phyloP scores from a whole-genome alignment of 2,888 invertebrate genomes.

The Acanthosepion lycidas region DNA sequence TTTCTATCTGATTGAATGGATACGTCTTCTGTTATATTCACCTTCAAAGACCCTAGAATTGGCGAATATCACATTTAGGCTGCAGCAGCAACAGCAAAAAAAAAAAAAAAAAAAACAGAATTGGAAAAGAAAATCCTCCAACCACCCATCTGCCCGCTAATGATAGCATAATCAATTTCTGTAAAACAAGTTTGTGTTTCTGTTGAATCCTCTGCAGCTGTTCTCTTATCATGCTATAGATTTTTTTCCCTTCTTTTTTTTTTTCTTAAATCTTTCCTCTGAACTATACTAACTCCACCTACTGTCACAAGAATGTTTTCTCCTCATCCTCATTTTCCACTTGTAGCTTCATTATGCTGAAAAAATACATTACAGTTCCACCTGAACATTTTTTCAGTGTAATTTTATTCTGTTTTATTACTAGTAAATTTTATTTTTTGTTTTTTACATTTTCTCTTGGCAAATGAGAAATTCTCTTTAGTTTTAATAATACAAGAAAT shows the following conservation, averaged over 20 bases:
- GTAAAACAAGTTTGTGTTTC: background rate
- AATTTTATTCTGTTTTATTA: too few relatives aligned
- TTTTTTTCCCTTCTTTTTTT: background rate
- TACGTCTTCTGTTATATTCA: background rate
- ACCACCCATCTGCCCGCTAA: background rate
- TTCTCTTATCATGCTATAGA: background rate
- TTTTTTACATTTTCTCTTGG: background rate
- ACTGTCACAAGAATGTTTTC: background rate
- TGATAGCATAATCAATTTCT: constrained; percentile 13
- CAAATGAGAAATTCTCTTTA: background rate
- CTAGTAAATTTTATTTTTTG: background rate
- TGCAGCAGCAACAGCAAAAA: background rate
- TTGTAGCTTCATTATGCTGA: background rate
- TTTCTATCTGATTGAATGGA: too few relatives aligned
- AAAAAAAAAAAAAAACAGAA: too few relatives aligned
- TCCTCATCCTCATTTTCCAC: background rate
- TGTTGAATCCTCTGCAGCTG: background rate
- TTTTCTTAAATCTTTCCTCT: background rate
- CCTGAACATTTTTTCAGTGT: background rate
- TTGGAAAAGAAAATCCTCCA: background rate
- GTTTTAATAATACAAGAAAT: background rate
- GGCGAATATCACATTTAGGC: background rate
- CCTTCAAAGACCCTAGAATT: background rate
- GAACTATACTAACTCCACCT: background rate
- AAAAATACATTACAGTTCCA: background rate